Conservation (phyloP, 1,140 invertebrate species). For the Charaxes varanes region DNA sequence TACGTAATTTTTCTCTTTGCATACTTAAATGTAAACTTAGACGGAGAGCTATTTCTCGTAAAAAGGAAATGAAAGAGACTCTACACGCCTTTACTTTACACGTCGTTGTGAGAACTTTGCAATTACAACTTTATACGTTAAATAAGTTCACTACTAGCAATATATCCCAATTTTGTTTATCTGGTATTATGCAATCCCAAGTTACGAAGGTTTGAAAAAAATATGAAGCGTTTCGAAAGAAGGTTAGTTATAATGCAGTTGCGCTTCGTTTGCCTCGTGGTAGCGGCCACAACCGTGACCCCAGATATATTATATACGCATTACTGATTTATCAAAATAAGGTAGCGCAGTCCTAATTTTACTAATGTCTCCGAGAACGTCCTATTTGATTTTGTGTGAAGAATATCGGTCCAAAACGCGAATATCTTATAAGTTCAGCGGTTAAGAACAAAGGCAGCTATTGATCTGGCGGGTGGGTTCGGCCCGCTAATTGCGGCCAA, state of each 20-base stretch:
- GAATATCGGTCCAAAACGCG: neutral
- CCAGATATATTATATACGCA: too few relatives aligned
- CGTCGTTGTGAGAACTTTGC: too few relatives aligned
- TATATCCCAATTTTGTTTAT: too few relatives aligned
- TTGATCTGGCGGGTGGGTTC: slow-evolving; percentile 15
- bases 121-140: neutral
- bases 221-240: too few relatives aligned
- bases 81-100: too few relatives aligned
- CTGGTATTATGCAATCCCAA: too few relatives aligned
- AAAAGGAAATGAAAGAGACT: slow-evolving; percentile 11
- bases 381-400: neutral
- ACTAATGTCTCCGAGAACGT: neutral
- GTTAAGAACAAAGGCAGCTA: slow-evolving; percentile 12
- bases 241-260: too few relatives aligned
- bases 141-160: too few relatives aligned
- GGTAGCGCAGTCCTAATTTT: neutral
- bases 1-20: slow-evolving; percentile 17
- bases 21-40: slow-evolving; percentile 15
- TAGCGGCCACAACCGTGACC: too few relatives aligned
- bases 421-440: slow-evolving; percentile 1
- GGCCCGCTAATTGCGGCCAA: slow-evolving; percentile 20
- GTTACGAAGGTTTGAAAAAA: too few relatives aligned
- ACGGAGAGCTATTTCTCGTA: slow-evolving; percentile 8
- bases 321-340: too few relatives aligned
- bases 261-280: too few relatives aligned